Evolutionary conservation across 2,797 vertebrate species (phyloP).

Genomic region (Ctenosaura bakeri): DNA sequence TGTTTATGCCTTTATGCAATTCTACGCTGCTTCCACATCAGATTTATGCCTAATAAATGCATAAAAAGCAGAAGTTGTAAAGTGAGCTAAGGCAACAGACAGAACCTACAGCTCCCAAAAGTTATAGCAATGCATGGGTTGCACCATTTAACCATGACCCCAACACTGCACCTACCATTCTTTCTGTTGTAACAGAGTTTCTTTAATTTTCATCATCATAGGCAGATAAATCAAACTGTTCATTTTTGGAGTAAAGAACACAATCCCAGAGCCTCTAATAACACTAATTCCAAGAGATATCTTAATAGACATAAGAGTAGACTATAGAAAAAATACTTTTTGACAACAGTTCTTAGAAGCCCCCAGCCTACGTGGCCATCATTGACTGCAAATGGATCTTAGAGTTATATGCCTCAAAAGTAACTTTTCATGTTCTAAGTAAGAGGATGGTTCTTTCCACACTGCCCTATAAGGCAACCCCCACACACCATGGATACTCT

Average conservation of each 20-base stretch:
- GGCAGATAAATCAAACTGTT: background rate
- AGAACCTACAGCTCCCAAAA: background rate
- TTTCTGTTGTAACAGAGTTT: background rate
- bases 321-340: no score
- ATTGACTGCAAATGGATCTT: no score
- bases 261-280: background rate
- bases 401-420: no score
- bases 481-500: background rate
- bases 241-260: background rate
- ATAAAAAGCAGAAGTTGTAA: background rate
- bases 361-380: no score
- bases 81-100: background rate
- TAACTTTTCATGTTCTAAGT: no score
- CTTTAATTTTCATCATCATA: background rate
- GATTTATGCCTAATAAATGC: slow-evolving; percentile 3
- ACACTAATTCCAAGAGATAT: background rate
- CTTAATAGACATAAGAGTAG: background rate
- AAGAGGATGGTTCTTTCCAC: background rate
- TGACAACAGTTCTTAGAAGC: no score
- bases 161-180: no score
- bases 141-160: background rate
- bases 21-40: background rate
- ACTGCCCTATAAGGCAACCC: no score
- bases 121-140: background rate
- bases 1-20: background rate